phyloP scores from a whole-genome alignment of 1,140 invertebrate species.

The Eciton burchellii region DNA sequence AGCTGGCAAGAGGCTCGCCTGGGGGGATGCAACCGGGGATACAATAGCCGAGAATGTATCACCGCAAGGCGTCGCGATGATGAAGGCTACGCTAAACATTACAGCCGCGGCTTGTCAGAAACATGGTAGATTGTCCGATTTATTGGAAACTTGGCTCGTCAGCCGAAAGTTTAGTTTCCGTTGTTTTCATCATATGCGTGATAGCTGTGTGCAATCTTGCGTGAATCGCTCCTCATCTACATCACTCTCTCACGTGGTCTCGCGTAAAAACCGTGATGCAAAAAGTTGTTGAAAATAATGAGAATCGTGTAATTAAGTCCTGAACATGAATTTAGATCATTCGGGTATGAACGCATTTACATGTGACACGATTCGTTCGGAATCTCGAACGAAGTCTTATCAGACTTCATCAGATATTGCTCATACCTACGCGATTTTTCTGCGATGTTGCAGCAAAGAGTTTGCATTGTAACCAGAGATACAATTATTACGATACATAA shows the following conservation, averaged over 20 bases:
- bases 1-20: slow-evolving; percentile 1
- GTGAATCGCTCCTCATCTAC: slow-evolving; percentile 4
- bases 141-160: slow-evolving; percentile 53
- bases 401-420: too few species aligned
- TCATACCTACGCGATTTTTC: too few species aligned
- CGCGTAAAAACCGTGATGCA: background rate
- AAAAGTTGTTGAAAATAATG: too few species aligned
- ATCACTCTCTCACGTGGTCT: background rate
- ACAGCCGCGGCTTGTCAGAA: background rate
- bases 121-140: slow-evolving; percentile 48
- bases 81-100: slow-evolving; percentile 49
- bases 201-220: slow-evolving; percentile 25
- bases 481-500: too few species aligned
- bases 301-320: too few species aligned
- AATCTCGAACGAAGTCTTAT: too few species aligned
- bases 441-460: too few species aligned
- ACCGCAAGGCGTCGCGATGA: background rate
- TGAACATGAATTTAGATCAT: too few species aligned
- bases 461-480: too few species aligned
- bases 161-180: slow-evolving; percentile 32
- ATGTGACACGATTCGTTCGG: too few species aligned
- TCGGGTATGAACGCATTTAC: too few species aligned
- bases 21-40: background rate
- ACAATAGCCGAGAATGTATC: slow-evolving; percentile 37
- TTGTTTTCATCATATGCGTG: slow-evolving; percentile 1